Conservation (phyloP, 2,888 invertebrate species). For the Synanthedon andrenaeformis region DNA sequence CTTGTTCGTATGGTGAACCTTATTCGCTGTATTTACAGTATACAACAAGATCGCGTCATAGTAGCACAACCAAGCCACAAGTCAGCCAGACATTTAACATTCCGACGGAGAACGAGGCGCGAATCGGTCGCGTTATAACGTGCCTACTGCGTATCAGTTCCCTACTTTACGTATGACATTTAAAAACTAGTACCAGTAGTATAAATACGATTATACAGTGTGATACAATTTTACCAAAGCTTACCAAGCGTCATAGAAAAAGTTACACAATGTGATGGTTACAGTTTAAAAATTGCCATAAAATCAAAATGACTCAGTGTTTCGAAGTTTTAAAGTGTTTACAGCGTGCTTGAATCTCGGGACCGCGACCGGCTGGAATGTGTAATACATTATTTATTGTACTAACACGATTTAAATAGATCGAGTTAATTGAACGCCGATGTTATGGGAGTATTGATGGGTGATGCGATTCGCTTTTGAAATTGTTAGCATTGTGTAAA, state of each 20-base stretch:
- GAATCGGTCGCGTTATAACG: constrained; percentile 33
- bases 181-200: constrained; percentile 5
- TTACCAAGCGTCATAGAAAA: not conserved
- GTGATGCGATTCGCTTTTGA: not conserved
- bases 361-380: constrained; percentile 33
- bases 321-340: constrained; percentile 39
- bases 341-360: constrained; percentile 33
- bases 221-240: not conserved
- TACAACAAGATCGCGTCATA: not conserved
- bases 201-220: constrained; percentile 13
- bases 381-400: constrained; percentile 22
- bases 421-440: constrained; percentile 18
- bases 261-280: constrained; percentile 22
- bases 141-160: constrained; percentile 2
- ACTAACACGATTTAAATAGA: constrained; percentile 33
- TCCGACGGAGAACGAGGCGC: constrained; percentile 36
- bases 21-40: not conserved
- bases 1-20: constrained; percentile 17
- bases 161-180: constrained; percentile 19
- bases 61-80: not conserved
- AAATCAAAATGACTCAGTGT: constrained; percentile 54
- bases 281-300: constrained; percentile 27
- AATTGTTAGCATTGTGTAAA: not conserved
- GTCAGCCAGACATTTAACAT: constrained; percentile 20
- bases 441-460: constrained; percentile 12